A percentile compares a stretch with the other conserved stretches of the same genome.
phyloP scores from a whole-genome alignment of 2,888 invertebrate genomes.

The Diplazon laetatorius region DNA sequence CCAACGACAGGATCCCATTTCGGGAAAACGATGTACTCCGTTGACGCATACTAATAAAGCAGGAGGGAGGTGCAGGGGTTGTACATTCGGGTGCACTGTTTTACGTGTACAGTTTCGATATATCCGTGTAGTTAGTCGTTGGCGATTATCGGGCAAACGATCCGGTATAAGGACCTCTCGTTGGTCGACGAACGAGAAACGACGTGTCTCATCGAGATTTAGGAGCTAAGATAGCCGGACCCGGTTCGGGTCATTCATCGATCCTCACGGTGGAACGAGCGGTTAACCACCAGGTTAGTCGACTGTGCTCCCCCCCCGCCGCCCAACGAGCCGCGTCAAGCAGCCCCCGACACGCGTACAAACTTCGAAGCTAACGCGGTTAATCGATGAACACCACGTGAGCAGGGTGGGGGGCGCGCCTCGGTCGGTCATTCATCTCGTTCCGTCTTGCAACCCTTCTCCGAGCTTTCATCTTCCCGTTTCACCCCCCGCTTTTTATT shows the following conservation, averaged over 20 bases:
- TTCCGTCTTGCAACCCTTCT: conserved; percentile 20
- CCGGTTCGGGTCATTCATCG: conserved; percentile 63
- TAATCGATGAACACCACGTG: conserved; percentile 57
- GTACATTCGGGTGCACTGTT: conserved; percentile 13
- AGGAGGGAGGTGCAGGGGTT: too few relatives aligned
- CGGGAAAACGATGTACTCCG: conserved; percentile 53
- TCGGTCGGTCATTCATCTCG: conserved; percentile 58
- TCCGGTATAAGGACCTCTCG: conserved; percentile 36
- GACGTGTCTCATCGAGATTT: conserved; percentile 66
- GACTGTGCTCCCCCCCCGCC: conserved; percentile 20
- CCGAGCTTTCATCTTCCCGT: neutral
- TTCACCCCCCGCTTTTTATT: conserved; percentile 34
- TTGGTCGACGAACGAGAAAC: conserved; percentile 53
- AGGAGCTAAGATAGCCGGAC: conserved; percentile 60
- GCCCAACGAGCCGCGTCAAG: conserved; percentile 44
- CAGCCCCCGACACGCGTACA: conserved; percentile 39
- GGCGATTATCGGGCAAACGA: conserved; percentile 61
- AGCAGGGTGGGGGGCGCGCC: conserved; percentile 8
- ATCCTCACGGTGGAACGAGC: conserved; percentile 48
- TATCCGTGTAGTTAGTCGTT: conserved; percentile 59
- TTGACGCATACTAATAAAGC: conserved; percentile 50
- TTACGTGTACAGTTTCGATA: conserved; percentile 35
- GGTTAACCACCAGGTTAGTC: conserved; percentile 47
- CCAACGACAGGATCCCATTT: conserved; percentile 56
- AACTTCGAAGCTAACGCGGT: conserved; percentile 54